These are phyloP conservation scores for Cephalopholis sonnerati DNA, from an alignment of 2,113 vertebrate genomes.

Conservation along the genomic window DNA sequence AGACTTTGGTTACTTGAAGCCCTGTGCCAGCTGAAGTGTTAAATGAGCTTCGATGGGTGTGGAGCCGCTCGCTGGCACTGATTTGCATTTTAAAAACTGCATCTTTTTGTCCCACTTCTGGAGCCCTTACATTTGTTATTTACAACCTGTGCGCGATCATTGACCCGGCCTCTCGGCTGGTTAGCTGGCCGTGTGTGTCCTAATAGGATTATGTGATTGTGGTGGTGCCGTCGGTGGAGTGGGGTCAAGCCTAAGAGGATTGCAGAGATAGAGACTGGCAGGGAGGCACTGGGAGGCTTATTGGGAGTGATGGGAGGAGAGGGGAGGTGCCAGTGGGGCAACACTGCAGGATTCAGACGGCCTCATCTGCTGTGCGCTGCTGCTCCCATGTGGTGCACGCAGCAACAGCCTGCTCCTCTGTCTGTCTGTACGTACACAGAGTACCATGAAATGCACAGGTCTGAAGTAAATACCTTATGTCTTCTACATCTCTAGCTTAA, in stretches of 20 bases:
- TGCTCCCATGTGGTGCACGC: constrained; percentile 62
- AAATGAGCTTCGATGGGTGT: constrained; percentile 1
- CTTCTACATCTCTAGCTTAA: too few relatives aligned
- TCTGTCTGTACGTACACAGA: neutral
- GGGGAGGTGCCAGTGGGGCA: constrained; percentile 21
- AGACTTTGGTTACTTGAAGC: neutral
- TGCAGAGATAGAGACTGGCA: constrained; percentile 25
- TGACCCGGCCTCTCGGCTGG: constrained; percentile 27
- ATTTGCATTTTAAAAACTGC: constrained; percentile 29
- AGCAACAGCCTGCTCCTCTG: constrained; percentile 8
- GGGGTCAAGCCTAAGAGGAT: constrained; percentile 76
- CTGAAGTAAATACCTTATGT: neutral
- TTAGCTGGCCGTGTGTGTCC: constrained; percentile 22
- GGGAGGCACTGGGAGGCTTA: constrained; percentile 13
- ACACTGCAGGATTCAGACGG: constrained; percentile 13
- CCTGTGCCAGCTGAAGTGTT: constrained; percentile 13
- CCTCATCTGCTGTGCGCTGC: constrained; percentile 54
- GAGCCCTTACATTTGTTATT: constrained; percentile 2
- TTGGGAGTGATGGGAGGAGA: constrained; percentile 38
- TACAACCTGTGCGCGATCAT: constrained; percentile 10
- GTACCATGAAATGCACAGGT: neutral
- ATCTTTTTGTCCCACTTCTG: neutral
- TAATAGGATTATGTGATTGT: constrained; percentile 74
- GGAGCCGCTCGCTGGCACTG: neutral
- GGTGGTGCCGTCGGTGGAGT: constrained; percentile 54